Evolutionary conservation across 2,113 vertebrate species (phyloP).

Genomic region (Plectropomus leopardus): DNA sequence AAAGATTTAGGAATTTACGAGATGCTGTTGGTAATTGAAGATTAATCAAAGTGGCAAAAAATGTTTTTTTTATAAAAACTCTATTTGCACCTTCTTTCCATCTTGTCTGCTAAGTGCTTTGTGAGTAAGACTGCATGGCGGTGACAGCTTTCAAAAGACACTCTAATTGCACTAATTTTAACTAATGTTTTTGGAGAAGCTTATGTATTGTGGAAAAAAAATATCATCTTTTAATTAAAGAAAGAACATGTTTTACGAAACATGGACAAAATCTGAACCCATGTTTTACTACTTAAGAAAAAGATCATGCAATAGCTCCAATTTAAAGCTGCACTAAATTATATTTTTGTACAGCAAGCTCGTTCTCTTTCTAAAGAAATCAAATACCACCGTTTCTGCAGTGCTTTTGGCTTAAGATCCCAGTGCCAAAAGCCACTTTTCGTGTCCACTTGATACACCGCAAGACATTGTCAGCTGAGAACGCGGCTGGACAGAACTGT

Average conservation of each 20-base stretch:
- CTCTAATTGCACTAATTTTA: not conserved
- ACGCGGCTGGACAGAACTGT: too few relatives aligned
- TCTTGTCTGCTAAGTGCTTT: not conserved
- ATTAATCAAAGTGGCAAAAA: not conserved
- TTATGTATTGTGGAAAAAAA: not conserved
- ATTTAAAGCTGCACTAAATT: not conserved
- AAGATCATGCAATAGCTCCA: not conserved
- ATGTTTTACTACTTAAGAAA: too few relatives aligned
- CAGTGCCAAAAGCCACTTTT: too few relatives aligned
- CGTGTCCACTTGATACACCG: too few relatives aligned
- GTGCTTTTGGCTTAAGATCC: too few relatives aligned
- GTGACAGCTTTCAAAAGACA: slow-evolving; percentile 6
- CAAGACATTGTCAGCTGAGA: too few relatives aligned
- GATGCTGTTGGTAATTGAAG: not conserved
- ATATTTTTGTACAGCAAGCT: too few relatives aligned
- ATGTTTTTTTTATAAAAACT: not conserved
- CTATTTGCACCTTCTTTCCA: not conserved
- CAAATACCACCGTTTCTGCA: too few relatives aligned
- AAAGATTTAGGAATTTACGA: slow-evolving; percentile 7
- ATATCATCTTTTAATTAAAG: not conserved
- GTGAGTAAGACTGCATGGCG: not conserved
- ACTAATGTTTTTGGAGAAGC: not conserved
- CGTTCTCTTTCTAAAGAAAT: too few relatives aligned
- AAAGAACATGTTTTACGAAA: not conserved
- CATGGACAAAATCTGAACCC: not conserved